Percentiles rank a stretch among this genome's conserved stretches.
Conservation (phyloP, 2,888 invertebrate genomes). For the Calephelis perditalis region DNA sequence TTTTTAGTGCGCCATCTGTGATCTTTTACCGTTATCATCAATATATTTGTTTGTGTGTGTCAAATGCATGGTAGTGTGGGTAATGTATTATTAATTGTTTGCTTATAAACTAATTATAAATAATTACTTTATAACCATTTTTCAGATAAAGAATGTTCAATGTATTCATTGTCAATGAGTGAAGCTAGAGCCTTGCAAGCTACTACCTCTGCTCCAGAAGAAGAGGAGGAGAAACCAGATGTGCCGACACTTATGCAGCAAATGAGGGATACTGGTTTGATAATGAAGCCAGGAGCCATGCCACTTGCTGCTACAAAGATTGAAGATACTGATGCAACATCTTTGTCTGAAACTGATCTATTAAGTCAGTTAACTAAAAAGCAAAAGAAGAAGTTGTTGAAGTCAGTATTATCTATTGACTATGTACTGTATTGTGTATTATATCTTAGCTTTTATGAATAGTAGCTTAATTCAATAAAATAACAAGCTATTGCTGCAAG, state of each 20-base stretch:
- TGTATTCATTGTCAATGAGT: conserved; percentile 91
- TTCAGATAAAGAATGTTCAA: conserved; percentile 95
- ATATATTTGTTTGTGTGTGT: no score
- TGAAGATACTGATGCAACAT: conserved; percentile 79
- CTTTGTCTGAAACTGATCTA: conserved; percentile 85
- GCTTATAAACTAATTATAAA: no score
- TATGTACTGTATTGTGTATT: no score
- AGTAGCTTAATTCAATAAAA: no score
- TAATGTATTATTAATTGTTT: no score
- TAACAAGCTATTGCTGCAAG: no score
- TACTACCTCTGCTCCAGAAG: conserved; percentile 83
- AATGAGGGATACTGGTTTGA: conserved; percentile 94
- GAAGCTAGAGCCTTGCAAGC: conserved; percentile 87
- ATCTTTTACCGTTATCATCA: no score
- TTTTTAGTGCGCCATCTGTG: no score
- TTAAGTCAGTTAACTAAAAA: conserved; percentile 90
- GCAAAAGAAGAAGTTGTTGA: conserved; percentile 94
- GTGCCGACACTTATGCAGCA: conserved; percentile 88
- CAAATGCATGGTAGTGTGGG: no score
- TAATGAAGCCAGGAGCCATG: conserved; percentile 88
- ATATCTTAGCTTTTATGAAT: no score
- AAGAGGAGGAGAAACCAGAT: conserved; percentile 74
- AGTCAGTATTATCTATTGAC: conserved; percentile 67
- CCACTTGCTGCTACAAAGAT: conserved; percentile 76
- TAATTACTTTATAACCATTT: conserved; percentile 20